Conservation (phyloP, 2,888 invertebrate genomes). For the Serripes groenlandicus region DNA sequence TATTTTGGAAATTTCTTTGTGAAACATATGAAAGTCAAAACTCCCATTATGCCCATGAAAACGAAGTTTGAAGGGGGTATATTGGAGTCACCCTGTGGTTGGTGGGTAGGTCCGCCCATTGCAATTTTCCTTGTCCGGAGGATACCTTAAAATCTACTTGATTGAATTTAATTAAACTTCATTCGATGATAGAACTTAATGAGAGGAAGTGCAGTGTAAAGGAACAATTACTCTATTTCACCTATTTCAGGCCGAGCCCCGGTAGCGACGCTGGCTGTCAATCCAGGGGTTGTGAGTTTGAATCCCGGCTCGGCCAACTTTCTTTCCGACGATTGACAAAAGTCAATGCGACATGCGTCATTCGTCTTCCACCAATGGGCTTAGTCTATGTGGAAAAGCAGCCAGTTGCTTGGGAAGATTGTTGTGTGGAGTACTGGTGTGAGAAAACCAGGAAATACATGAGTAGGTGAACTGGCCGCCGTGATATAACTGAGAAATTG, state of each 20-base stretch:
- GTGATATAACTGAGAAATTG: neutral
- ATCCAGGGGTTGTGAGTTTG: neutral
- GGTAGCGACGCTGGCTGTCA: neutral
- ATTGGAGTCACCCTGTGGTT: too few species aligned
- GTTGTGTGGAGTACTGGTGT: neutral
- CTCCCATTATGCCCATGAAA: too few species aligned
- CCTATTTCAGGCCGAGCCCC: neutral
- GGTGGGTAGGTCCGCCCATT: too few species aligned
- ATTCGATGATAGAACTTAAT: too few species aligned
- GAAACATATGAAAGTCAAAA: too few species aligned
- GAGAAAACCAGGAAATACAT: neutral
- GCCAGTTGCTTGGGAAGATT: neutral
- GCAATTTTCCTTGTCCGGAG: too few species aligned
- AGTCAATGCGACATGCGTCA: neutral
- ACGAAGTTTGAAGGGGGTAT: too few species aligned
- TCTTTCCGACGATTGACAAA: neutral
- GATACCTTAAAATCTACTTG: too few species aligned
- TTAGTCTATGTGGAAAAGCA: neutral
- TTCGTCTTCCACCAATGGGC: neutral
- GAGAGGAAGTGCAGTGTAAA: too few species aligned
- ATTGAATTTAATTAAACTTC: too few species aligned
- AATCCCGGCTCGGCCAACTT: neutral
- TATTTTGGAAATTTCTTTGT: too few species aligned
- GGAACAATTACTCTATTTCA: too few species aligned
- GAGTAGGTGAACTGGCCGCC: neutral